Evolutionary conservation across 2,797 vertebrate genomes (phyloP), one percentile per base, ranked within the genome.

Genomic region (Oophaga sylvatica): DNA sequence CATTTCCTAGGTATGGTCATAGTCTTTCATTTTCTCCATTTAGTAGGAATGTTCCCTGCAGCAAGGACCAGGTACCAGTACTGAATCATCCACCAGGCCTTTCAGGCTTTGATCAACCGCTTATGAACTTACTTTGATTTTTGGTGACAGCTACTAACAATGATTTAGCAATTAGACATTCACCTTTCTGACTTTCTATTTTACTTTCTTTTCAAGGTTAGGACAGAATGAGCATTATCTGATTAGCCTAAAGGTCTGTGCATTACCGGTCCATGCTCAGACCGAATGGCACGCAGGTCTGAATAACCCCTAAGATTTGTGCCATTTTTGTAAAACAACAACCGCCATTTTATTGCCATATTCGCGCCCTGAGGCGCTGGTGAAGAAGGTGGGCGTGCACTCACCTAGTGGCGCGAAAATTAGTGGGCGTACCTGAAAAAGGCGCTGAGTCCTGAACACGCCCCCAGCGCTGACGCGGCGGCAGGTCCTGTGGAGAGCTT

Each of bases 171-270:
- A 80, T 73, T 68, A 65, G 80, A 60, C 62, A n/a, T 70, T 84
- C 87, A 88, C 87, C 87, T 88, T 84, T 80, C n/a, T 71, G 56
- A 63, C 81, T 78, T 2, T 53, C 20, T 17, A 2, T 2, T 68
- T 59, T 8, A 84, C 81, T 88, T 88, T 76, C 76, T 81, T 88
- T 80, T 88, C n/a, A 87, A 45, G 80, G 71, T 59, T 35, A 45
- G 80, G 26, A 77, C 31, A 45, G 29, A 87, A 63, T 29, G 57
- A 45, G n/a, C 8, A 29, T 57, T 89, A 86, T 89, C 84, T 81
- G 83, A 85, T 82, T 82, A 76, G 77, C 83, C 83, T 80, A 16
- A 78, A 85, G 87, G 77, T 59, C 31, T 41, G 35, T 3, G 35
- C 35, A 41, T 41, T 41, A 41, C 3, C 35, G 35, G 35, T 41